These are phyloP conservation scores for Scaptomyza flava DNA, from an alignment of 2,888 invertebrate genomes.

Conservation along the genomic window DNA sequence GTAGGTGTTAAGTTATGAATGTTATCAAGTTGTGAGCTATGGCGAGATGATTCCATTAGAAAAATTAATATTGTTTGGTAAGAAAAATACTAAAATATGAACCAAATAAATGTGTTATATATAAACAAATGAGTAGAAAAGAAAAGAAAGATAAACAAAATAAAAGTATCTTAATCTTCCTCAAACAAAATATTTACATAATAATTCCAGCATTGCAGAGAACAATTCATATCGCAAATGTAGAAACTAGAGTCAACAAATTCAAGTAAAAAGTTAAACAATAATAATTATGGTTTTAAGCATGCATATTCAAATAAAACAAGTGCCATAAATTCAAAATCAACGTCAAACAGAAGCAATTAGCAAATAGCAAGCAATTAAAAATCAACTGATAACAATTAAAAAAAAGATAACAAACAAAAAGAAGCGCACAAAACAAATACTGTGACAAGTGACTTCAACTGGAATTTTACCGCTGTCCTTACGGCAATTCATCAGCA, in stretches of 20 bases:
- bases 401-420: no score
- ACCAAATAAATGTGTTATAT: no score
- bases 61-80: not conserved
- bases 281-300: not conserved
- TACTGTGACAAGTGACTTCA: conserved; percentile 1
- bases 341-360: conserved; percentile 6
- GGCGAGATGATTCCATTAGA: not conserved
- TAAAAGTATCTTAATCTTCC: not conserved
- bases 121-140: not conserved
- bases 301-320: not conserved
- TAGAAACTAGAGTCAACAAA: not conserved
- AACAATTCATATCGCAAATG: not conserved
- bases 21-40: not conserved
- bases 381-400: not conserved
- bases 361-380: conserved; percentile 10
- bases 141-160: not conserved
- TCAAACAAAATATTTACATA: not conserved
- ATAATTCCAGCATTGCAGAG: not conserved
- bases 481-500: conserved; percentile 20
- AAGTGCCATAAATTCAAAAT: not conserved
- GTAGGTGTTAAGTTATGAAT: not conserved
- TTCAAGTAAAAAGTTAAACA: not conserved
- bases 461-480: not conserved
- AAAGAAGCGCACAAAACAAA: not conserved
- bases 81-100: not conserved